Evolutionary conservation across 1,140 invertebrate species (phyloP), one percentile per base, ranked within the genome.

Genomic region (Teleopsis dalmanni): DNA sequence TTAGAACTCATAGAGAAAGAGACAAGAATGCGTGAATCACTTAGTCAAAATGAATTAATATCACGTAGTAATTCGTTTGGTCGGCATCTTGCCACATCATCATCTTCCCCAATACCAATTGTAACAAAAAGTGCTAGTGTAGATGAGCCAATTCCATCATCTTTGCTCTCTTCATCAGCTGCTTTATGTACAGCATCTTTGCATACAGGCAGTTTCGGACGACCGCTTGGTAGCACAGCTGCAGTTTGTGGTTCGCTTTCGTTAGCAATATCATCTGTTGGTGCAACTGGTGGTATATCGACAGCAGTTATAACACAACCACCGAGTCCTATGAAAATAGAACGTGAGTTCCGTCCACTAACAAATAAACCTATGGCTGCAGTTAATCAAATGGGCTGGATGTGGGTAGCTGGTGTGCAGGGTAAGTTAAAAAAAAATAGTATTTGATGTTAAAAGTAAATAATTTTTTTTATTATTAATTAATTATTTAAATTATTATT

Each of bases 371-470:
- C 70, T 54, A 73, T 57, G 70, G 78, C 73, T 62, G 79, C 74
- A 66, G 79, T 56, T 70, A 88, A 79, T 75, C 71, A 71, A 74
- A 77, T 79, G 37, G 87, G 87, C 31, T 91, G 87, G 87, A 79
- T 81, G 65, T 91, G 85, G 79, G 80, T 90, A 50, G 83, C 84
- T 16, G 85, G 85, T 33, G 79, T 90, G 35, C 76, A 81, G 50
- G 86, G 64, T 67, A 16, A 38, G 79, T n/a, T n/a, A n/a, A n/a
- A n/a, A n/a, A n/a, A n/a, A n/a, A n/a, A n/a, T n/a, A n/a, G n/a
- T n/a, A n/a, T n/a, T n/a, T n/a, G n/a, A n/a, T n/a, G n/a, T n/a
- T n/a, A n/a, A n/a, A n/a, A n/a, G n/a, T n/a, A n/a, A n/a, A n/a
- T n/a, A n/a, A n/a, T n/a, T n/a, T n/a, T n/a, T n/a, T n/a, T n/a